Percentiles rank a stretch among this genome's conserved stretches.
Conservation (phyloP, 2,888 invertebrate species). For the Carpatolechia fugitivella region DNA sequence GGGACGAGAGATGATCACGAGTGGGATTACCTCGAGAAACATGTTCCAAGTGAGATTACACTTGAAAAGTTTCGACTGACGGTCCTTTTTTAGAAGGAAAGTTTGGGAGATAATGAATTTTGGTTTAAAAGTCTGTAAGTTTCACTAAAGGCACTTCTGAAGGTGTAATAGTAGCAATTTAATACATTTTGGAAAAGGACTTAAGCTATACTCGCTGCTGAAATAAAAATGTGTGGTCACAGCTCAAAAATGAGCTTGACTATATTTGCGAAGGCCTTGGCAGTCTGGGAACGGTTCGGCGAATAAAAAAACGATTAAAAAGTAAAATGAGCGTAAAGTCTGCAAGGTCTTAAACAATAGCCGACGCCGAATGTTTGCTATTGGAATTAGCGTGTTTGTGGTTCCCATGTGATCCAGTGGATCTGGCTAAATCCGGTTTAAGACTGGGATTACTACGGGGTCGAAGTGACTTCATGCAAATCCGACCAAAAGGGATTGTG, state of each 20-base stretch:
- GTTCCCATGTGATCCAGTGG: constrained; percentile 58
- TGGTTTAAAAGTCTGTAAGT: constrained; percentile 3
- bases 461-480: constrained; percentile 8
- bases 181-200: not conserved
- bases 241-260: constrained; percentile 4
- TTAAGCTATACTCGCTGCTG: not conserved
- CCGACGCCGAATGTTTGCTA: constrained; percentile 50
- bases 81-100: constrained; percentile 3
- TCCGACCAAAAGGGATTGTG: constrained; percentile 3
- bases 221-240: not conserved
- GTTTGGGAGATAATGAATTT: constrained; percentile 13
- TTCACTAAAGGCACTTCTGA: constrained; percentile 3
- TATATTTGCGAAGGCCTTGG: constrained; percentile 24
- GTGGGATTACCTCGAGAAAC: constrained; percentile 19
- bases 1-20: constrained; percentile 22
- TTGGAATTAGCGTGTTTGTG: constrained; percentile 66
- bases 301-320: constrained; percentile 32
- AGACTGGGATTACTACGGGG: constrained; percentile 8
- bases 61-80: constrained; percentile 12
- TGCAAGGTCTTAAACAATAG: constrained; percentile 61
- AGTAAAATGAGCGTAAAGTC: constrained; percentile 40
- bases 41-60: constrained; percentile 15
- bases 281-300: constrained; percentile 31
- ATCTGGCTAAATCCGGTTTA: constrained; percentile 20
- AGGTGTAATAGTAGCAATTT: not conserved